Base-by-base conservation (phyloP, 2,888 invertebrate species). In the Schizotus pectinicornis region DNA sequence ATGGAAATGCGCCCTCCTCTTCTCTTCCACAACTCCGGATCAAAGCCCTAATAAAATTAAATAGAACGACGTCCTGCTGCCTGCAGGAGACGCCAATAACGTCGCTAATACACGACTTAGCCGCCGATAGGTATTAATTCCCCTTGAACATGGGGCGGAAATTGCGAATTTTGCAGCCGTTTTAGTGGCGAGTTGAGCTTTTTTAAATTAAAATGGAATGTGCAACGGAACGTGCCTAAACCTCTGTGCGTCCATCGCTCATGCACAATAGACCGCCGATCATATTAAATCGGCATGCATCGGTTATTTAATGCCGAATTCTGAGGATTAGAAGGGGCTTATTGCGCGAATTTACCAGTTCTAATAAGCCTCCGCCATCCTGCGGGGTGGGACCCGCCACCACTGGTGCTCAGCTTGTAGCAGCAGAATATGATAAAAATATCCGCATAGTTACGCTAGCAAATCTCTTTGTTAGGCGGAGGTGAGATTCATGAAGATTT, bases 221-320 rank as follows among this genome's bases (percentile, higher is more conserved):
- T 69, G 69, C 70, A 73, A 48, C 62, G 67, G 68, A 56, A 71
- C 72, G 71, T 71, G 69, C 62, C 65, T 71, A 72, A 73, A 72
- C 64, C 71, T 67, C 62, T 61, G 59, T 66, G 63, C 56, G 62
- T 62, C 61, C 57, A 60, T 63, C 61, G 51, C 46, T 58, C 59
- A 55, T 59, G 62, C 56, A 69, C 67, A 71, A 70, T 70, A 63
- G 52, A 71, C 68, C 67, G 71, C 72, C 72, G 72, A 71, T 70
- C 69, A 72, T 74, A 73, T 74, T 72, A 72, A 73, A 73, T 71
- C 68, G 68, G 67, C 63, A 70, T 67, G 68, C 68, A 70, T 67
- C 70, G 67, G 65, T 70, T 68, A 68, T 69, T 70, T 73, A 70
- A 69, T 71, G 65, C 66, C 56, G 50, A 62, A 65, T 62, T 58